Conservation (phyloP, 2,797 vertebrate genomes). For the Fistularia commersonii region DNA sequence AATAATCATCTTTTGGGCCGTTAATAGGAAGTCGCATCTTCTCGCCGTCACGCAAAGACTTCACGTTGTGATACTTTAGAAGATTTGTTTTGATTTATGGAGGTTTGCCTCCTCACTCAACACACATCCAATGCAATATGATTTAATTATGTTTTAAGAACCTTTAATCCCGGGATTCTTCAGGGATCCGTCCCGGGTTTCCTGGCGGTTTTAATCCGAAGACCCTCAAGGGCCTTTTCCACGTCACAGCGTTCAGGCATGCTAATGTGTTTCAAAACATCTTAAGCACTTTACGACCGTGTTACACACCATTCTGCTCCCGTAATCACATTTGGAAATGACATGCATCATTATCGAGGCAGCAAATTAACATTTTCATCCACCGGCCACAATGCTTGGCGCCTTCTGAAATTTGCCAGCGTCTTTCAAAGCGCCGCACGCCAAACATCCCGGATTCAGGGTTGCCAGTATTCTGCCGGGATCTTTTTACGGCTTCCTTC, state of each 20-base stretch:
- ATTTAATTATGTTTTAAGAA: slow-evolving; percentile 14
- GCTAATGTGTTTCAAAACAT: slow-evolving; percentile 48
- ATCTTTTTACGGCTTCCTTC: too few relatives aligned
- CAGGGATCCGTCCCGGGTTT: slow-evolving; percentile 32
- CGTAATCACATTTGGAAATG: slow-evolving; percentile 60
- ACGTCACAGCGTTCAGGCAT: slow-evolving; percentile 30
- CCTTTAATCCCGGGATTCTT: slow-evolving; percentile 35
- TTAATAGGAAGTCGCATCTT: too few relatives aligned
- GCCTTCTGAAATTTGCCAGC: slow-evolving; percentile 16
- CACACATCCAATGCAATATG: too few relatives aligned
- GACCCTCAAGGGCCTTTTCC: slow-evolving; percentile 20
- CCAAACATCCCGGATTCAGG: too few relatives aligned
- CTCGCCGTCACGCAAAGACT: too few relatives aligned
- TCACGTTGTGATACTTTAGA: too few relatives aligned
- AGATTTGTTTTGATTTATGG: too few relatives aligned
- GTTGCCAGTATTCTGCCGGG: too few relatives aligned
- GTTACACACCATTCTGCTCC: slow-evolving; percentile 47
- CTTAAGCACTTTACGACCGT: slow-evolving; percentile 58
- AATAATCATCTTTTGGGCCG: too few relatives aligned
- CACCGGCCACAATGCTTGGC: slow-evolving; percentile 45
- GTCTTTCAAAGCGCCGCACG: too few relatives aligned
- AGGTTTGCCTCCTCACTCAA: too few relatives aligned
- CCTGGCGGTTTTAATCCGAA: slow-evolving; percentile 21
- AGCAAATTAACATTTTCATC: slow-evolving; percentile 57
- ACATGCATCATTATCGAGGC: slow-evolving; percentile 53